A percentile compares a stretch with the other conserved stretches of the same genome.
Conservation (phyloP, 1,140 invertebrate genomes). For the Eriocheir sinensis region DNA sequence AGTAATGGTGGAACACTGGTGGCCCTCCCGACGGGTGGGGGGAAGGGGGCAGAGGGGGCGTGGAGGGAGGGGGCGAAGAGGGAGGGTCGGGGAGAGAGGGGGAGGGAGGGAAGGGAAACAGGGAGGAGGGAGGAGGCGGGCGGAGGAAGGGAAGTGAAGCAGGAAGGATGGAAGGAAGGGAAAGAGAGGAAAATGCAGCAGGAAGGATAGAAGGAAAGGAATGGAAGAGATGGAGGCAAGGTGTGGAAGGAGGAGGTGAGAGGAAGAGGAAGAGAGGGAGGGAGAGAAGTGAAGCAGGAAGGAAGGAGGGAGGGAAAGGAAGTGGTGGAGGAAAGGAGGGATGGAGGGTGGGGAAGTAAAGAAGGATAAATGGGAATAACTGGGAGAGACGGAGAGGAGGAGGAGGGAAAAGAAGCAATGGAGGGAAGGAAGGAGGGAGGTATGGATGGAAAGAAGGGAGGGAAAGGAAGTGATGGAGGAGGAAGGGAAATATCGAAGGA, state of each 20-base stretch:
- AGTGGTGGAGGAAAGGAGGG: not conserved
- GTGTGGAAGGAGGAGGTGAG: not conserved
- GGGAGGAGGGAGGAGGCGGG: not conserved
- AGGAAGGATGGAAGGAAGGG: not conserved
- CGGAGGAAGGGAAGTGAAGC: not conserved
- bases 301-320: not conserved
- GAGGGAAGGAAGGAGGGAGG: not conserved
- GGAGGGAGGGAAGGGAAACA: not conserved
- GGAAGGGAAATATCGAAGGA: too few relatives aligned
- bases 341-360: not conserved
- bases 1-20: slow-evolving; percentile 73
- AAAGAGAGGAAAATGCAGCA: not conserved
- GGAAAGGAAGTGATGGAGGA: not conserved
- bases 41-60: not conserved
- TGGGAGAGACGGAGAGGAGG: not conserved
- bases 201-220: not conserved
- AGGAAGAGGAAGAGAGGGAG: not conserved
- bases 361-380: not conserved
- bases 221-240: not conserved
- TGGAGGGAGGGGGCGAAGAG: not conserved
- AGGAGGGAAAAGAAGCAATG: not conserved
- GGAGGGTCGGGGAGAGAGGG: not conserved
- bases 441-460: not conserved
- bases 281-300: not conserved
- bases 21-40: slow-evolving; percentile 23